phyloP scores from a whole-genome alignment of 1,140 invertebrate genomes.

The Orchesella cincta region DNA sequence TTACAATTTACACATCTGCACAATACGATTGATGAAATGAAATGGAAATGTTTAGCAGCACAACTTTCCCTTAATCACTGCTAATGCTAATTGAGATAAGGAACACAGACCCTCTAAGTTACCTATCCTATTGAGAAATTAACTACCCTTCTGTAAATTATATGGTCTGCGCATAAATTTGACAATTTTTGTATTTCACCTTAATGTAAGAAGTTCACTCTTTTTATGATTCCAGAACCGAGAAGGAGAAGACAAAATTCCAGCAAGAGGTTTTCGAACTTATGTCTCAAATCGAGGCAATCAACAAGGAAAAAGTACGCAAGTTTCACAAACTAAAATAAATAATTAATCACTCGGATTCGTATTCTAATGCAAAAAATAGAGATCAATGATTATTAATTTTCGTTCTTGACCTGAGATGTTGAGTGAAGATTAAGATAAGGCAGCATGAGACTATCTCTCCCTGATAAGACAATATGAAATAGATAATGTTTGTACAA shows the following conservation, averaged over 20 bases:
- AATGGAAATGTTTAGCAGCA: no score
- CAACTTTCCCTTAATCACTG: no score
- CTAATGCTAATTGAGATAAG: no score
- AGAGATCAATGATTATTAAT: slow-evolving; percentile 1
- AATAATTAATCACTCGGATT: background rate
- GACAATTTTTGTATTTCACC: no score
- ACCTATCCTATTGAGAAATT: no score
- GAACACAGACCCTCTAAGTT: no score
- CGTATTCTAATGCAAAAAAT: background rate
- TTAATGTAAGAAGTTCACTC: no score
- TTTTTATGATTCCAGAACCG: slow-evolving; percentile 78
- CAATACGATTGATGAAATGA: no score
- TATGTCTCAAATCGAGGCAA: slow-evolving; percentile 85
- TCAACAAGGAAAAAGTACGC: slow-evolving; percentile 82
- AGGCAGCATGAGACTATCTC: slow-evolving; percentile 24
- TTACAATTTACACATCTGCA: no score
- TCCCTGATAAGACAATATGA: background rate
- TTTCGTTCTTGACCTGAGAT: slow-evolving; percentile 21
- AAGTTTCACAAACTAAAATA: background rate
- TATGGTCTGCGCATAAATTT: no score
- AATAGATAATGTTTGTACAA: background rate
- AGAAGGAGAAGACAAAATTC: slow-evolving; percentile 95
- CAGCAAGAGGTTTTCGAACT: slow-evolving; percentile 95
- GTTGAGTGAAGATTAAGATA: background rate
- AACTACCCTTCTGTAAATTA: no score